These are phyloP conservation scores for Plagodis dolabraria DNA, from an alignment of 2,888 invertebrate species.

Conservation along the genomic window DNA sequence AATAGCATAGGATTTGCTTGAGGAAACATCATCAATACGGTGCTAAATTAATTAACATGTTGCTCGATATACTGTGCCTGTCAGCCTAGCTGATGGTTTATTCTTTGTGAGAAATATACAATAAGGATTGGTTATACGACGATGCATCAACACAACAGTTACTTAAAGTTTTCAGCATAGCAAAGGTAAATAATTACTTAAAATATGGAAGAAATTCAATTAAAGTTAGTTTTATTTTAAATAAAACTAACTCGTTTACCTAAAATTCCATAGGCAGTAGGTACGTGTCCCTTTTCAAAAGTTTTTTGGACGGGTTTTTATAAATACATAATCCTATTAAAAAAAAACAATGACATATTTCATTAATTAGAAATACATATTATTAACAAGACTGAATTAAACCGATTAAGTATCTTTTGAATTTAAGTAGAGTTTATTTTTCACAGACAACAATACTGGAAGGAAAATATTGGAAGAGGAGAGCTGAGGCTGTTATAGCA, in stretches of 20 bases:
- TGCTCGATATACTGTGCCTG: background rate
- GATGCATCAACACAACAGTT: too few species aligned
- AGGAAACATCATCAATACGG: background rate
- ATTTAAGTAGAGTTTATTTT: slow-evolving; percentile 2
- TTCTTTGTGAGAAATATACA: background rate
- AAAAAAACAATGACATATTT: too few species aligned
- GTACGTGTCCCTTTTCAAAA: too few species aligned
- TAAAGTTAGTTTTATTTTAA: too few species aligned
- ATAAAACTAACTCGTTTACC: too few species aligned
- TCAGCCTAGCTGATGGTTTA: background rate
- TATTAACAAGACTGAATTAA: background rate
- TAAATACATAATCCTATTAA: too few species aligned
- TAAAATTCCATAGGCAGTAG: too few species aligned
- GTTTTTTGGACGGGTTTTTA: too few species aligned
- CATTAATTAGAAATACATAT: background rate
- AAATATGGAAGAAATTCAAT: too few species aligned
- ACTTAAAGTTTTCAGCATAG: too few species aligned
- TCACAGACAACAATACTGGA: slow-evolving; percentile 97
- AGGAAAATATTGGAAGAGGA: slow-evolving; percentile 99
- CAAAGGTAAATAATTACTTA: too few species aligned
- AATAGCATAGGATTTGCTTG: background rate
- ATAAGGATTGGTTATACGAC: too few species aligned
- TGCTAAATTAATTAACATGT: slow-evolving; percentile 11
- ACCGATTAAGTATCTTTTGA: background rate
- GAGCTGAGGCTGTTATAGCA: slow-evolving; percentile 97